phyloP scores from a whole-genome alignment of 92 coral and sea anemone genomes.

The Phymanthus crucifer region DNA sequence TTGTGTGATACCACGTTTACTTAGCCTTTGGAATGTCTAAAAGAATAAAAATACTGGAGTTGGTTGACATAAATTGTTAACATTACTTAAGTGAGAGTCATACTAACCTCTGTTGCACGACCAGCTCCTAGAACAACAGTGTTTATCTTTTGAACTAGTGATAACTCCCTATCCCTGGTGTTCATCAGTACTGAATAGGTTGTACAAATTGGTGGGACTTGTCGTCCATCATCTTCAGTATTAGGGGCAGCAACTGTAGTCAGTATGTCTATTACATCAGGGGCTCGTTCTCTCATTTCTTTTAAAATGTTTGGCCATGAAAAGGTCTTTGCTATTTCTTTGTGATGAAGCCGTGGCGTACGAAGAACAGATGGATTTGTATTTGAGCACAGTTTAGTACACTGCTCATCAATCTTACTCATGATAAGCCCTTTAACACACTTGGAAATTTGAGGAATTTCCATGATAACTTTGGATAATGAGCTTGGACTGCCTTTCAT shows the following conservation, averaged over 20 bases:
- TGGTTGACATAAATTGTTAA: slow-evolving; percentile 17
- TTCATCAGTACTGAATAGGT: slow-evolving; percentile 46
- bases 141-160: slow-evolving; percentile 39
- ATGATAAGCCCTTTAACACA: too few species aligned
- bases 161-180: slow-evolving; percentile 35
- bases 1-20: slow-evolving; percentile 44
- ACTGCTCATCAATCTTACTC: slow-evolving; percentile 49
- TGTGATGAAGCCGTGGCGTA: slow-evolving; percentile 16
- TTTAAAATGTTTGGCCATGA: slow-evolving; percentile 34
- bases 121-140: slow-evolving; percentile 38
- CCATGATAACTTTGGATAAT: too few species aligned
- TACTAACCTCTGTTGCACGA: slow-evolving; percentile 25
- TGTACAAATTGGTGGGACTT: slow-evolving; percentile 37
- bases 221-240: slow-evolving; percentile 23
- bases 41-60: too few species aligned
- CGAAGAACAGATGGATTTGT: slow-evolving; percentile 48
- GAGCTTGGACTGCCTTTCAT: too few species aligned
- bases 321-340: slow-evolving; percentile 18
- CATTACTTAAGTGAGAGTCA: not conserved
- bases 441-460: too few species aligned
- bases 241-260: slow-evolving; percentile 40
- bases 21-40: slow-evolving; percentile 57
- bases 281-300: slow-evolving; percentile 57
- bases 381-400: slow-evolving; percentile 39
- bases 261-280: slow-evolving; percentile 54